A percentile compares a stretch with the other conserved stretches of the same genome.
phyloP scores from a whole-genome alignment of 2,113 vertebrate genomes.

The Galbula dea region DNA sequence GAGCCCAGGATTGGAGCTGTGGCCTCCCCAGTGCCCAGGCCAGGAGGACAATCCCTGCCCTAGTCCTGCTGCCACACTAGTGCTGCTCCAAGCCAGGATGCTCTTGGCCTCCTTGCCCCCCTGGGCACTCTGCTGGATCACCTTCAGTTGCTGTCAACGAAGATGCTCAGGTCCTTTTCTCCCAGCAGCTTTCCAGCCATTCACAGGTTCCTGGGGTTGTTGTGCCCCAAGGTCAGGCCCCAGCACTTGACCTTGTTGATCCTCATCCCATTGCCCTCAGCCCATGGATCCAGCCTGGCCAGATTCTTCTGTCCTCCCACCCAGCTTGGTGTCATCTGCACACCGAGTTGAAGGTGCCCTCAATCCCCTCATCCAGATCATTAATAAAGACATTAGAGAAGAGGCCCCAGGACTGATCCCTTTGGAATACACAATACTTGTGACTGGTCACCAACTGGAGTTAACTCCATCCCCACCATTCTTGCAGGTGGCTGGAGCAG shows the following conservation, averaged over 20 bases:
- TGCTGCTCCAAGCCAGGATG: not conserved
- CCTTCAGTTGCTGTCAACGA: not conserved
- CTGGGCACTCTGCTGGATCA: not conserved
- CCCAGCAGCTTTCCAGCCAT: no score
- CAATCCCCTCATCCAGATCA: not conserved
- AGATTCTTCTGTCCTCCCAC: not conserved
- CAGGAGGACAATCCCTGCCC: not conserved
- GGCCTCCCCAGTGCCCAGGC: not conserved
- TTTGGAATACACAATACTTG: not conserved
- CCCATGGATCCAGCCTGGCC: not conserved
- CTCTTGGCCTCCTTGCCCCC: not conserved
- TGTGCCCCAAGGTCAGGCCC: no score
- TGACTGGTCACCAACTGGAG: not conserved
- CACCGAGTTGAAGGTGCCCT: not conserved
- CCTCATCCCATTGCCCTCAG: not conserved
- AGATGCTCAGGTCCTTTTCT: not conserved
- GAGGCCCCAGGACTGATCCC: not conserved
- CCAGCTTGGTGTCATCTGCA: not conserved
- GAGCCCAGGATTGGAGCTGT: not conserved
- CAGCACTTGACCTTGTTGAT: no score
- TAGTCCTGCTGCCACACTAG: not conserved
- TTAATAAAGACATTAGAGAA: not conserved
- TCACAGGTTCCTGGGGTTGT: no score
- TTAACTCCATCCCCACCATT: not conserved
- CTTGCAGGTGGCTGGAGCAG: slow-evolving; percentile 82